These are phyloP conservation scores for Calyptommatus sinebrachiatus DNA, from an alignment of 2,113 vertebrate species.

Conservation along the genomic window DNA sequence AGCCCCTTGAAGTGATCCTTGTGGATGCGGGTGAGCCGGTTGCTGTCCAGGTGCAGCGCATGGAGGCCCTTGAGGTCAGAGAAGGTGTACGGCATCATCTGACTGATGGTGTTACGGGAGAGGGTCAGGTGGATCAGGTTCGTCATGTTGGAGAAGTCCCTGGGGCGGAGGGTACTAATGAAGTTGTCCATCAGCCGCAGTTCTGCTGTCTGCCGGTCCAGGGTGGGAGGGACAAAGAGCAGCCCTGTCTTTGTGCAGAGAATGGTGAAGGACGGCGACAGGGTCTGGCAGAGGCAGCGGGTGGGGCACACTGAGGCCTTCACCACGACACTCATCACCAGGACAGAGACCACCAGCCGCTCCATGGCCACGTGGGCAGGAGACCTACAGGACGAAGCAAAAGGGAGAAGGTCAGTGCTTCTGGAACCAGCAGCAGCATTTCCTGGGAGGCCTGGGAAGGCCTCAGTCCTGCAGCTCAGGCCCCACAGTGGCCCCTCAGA, in stretches of 20 bases:
- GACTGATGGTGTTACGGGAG: slow-evolving; percentile 92
- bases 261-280: slow-evolving; percentile 88
- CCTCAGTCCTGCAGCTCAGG: too few relatives aligned
- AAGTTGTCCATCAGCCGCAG: slow-evolving; percentile 93
- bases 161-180: slow-evolving; percentile 81
- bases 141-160: slow-evolving; percentile 94
- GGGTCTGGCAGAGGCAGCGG: slow-evolving; percentile 90
- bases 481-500: too few relatives aligned
- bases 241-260: slow-evolving; percentile 92
- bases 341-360: slow-evolving; percentile 74
- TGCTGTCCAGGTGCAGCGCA: slow-evolving; percentile 90
- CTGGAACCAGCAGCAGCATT: too few relatives aligned
- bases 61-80: slow-evolving; percentile 85
- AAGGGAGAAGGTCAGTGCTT: too few relatives aligned
- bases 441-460: too few relatives aligned
- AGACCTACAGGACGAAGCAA: not conserved
- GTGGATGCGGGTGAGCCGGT: slow-evolving; percentile 81
- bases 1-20: slow-evolving; percentile 89
- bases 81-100: slow-evolving; percentile 89
- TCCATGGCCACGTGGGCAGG: slow-evolving; percentile 75
- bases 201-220: slow-evolving; percentile 90
- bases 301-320: slow-evolving; percentile 85
- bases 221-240: slow-evolving; percentile 88
- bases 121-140: slow-evolving; percentile 87
- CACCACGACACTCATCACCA: slow-evolving; percentile 74